A percentile compares a stretch with the other conserved stretches of the same genome.
These are phyloP conservation scores for Eristalis intricaria DNA, from an alignment of 2,888 invertebrate species.

Conservation along the genomic window DNA sequence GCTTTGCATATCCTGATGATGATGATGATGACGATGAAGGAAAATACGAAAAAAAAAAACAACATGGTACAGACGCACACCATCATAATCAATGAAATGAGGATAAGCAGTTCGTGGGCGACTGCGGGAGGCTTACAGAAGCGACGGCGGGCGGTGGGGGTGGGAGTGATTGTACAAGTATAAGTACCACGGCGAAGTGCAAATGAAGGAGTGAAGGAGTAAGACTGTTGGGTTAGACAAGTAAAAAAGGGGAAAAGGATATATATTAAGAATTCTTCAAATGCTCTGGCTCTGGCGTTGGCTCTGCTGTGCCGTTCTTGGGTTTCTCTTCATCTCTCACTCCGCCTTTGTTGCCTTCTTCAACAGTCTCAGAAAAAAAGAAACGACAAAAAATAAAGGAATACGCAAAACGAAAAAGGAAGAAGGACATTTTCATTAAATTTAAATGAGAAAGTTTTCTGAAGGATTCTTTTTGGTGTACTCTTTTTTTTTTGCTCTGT, in stretches of 20 bases:
- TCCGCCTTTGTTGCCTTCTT: constrained; percentile 1
- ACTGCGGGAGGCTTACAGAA: not conserved
- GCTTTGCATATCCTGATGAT: constrained; percentile 72
- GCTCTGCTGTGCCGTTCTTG: not conserved
- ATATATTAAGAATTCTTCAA: constrained; percentile 67
- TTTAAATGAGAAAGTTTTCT: constrained; percentile 72
- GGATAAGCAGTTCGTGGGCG: constrained; percentile 45
- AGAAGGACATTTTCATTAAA: constrained; percentile 72
- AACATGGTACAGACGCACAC: constrained; percentile 43
- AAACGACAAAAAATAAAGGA: constrained; percentile 9
- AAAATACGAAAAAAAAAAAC: constrained; percentile 7
- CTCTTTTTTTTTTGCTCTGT: not conserved
- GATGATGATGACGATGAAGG: constrained; percentile 44
- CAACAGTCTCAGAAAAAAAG: constrained; percentile 41
- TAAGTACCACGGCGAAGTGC: constrained; percentile 56
- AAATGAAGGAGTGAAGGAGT: constrained; percentile 70
- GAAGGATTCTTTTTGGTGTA: constrained; percentile 48
- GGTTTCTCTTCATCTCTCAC: not conserved
- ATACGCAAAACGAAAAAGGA: constrained; percentile 57
- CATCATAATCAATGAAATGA: constrained; percentile 69
- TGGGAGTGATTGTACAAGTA: constrained; percentile 7
- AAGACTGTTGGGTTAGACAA: constrained; percentile 58
- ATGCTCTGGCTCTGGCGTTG: constrained; percentile 56
- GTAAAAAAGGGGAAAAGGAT: constrained; percentile 61
- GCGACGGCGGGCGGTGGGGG: constrained; percentile 21